Evolutionary conservation across 2,797 vertebrate genomes (phyloP).

Genomic region (Etheostoma nigrum): DNA sequence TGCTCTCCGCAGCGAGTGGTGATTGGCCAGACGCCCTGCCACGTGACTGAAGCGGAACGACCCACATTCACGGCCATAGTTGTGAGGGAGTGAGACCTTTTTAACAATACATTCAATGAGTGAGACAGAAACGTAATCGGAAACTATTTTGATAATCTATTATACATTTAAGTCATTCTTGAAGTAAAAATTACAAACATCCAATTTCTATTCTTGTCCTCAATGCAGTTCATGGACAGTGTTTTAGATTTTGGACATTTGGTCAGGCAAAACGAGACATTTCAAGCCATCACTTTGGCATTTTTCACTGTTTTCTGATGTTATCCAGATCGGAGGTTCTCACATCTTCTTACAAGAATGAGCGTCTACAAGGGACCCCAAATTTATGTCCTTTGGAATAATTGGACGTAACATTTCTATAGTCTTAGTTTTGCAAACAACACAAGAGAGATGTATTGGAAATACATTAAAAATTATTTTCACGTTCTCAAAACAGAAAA

Average conservation of each 20-base stretch:
- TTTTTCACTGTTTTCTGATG: neutral
- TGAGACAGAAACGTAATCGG: neutral
- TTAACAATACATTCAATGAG: too few species aligned
- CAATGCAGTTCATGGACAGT: neutral
- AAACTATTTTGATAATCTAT: neutral
- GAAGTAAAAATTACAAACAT: neutral
- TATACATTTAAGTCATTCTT: neutral
- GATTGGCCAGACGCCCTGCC: constrained; percentile 70
- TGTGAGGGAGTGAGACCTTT: constrained; percentile 44
- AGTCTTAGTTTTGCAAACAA: neutral
- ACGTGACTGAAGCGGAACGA: constrained; percentile 42
- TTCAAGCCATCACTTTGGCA: neutral
- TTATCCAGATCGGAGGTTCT: too few species aligned
- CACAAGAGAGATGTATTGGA: neutral
- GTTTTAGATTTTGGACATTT: neutral
- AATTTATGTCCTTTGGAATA: neutral
- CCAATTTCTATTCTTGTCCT: too few species aligned
- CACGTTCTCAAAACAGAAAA: too few species aligned
- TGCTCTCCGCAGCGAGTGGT: constrained; percentile 66
- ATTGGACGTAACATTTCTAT: neutral
- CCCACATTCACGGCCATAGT: constrained; percentile 62
- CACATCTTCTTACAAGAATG: neutral
- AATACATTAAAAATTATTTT: too few species aligned
- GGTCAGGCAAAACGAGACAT: neutral
- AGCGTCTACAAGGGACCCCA: neutral